Base-by-base conservation (phyloP, 2,113 vertebrate genomes). In the Microcebus griseorufus region DNA sequence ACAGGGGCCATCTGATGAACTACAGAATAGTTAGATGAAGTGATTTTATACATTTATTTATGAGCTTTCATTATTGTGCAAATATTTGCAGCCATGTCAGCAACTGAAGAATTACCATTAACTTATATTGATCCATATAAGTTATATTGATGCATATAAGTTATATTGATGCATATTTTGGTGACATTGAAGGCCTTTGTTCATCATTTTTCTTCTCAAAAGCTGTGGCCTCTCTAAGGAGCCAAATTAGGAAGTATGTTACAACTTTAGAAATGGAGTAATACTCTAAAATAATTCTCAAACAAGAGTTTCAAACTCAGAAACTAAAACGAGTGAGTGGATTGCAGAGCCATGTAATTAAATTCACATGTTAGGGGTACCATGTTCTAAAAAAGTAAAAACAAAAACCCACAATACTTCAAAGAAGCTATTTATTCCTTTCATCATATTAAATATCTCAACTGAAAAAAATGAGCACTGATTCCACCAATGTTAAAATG, bases 401-500 rank as follows among this genome's bases (percentile, higher is more conserved):
- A 93, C 83, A 82, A 48, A 48, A 48, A 11, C 48, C 48, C 10
- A 78, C 10, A 78, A n/a, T 79, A 89, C 23, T 37, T 92, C 65
- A 72, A 82, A 94, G 23, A 81, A 75, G 13, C 32, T 0, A 62
- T 1, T 85, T 13, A 65, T 92, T 82, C 37, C n/a, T 81, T 94
- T 60, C 45, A 86, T 55, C 29, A 58, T 67, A 82, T 51, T 87
- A 55, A 72, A 67, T 58, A 67, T 34, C 45, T 83, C 34, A 64
- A 14, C 23, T 51, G 45, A 53, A 86, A 60, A 94, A 85, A 72
- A 64, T 82, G 53, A 95, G 1, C 53, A 58, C 7, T 92, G 53
- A 78, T 92, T 96, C 78, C 72, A 85, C 13, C n/a, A 84, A 34
- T 42, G 20, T 42, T 73, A n/a, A 92, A 94, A 76, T 90, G 42